Evolutionary conservation across 2,113 vertebrate genomes (phyloP).

Genomic region (Mohoua ochrocephala): DNA sequence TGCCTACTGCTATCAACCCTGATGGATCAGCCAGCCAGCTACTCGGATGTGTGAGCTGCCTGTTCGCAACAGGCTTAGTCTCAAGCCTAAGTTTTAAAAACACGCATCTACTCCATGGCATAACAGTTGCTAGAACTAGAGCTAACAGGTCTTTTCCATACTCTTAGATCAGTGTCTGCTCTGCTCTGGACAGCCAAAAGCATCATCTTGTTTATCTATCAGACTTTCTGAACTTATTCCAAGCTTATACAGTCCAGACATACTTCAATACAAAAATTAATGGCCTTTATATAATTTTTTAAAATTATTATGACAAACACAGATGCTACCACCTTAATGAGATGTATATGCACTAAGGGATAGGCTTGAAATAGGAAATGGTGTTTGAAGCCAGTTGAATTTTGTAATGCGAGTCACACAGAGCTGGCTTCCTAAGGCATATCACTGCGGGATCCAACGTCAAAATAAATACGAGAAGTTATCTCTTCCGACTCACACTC

Average conservation of each 20-base stretch:
- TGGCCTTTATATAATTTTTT: neutral
- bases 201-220: neutral
- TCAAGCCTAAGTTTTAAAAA: neutral
- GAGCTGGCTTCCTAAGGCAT: neutral
- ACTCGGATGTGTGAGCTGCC: neutral
- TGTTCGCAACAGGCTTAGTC: neutral
- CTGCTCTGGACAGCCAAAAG: neutral
- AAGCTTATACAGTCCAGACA: neutral
- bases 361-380: neutral
- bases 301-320: neutral
- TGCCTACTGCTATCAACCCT: neutral
- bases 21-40: neutral
- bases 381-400: neutral
- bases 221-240: neutral
- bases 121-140: neutral
- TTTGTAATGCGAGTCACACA: neutral
- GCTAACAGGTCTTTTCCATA: rapidly evolving
- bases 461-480: neutral
- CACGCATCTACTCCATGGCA: neutral
- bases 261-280: neutral
- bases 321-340: neutral
- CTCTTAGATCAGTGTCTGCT: neutral
- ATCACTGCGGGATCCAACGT: neutral
- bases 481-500: neutral
- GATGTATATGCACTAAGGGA: neutral